phyloP scores from a whole-genome alignment of 1,140 invertebrate species.

The Mesaphorura yosii region DNA sequence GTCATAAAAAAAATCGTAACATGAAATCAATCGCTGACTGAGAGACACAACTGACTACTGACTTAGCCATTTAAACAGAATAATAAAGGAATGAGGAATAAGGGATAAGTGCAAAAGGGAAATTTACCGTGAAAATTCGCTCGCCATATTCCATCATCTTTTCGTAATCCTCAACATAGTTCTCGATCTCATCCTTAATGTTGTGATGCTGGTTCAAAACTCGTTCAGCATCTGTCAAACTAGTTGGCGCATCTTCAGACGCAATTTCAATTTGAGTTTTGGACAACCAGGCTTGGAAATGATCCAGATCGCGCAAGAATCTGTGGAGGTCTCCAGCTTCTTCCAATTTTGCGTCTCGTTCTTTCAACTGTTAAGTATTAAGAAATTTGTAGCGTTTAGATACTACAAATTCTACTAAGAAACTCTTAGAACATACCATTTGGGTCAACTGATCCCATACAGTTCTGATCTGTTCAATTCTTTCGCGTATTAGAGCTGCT shows the following conservation, averaged over 20 bases:
- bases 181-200: slow-evolving; percentile 97
- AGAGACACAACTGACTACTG: no score
- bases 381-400: slow-evolving; percentile 16
- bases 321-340: slow-evolving; percentile 96
- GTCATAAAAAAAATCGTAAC: no score
- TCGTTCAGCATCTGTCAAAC: slow-evolving; percentile 90
- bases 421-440: slow-evolving; percentile 50
- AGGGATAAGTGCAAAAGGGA: slow-evolving; percentile 4
- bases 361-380: slow-evolving; percentile 57
- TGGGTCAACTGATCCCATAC: slow-evolving; percentile 95
- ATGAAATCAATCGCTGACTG: no score
- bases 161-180: slow-evolving; percentile 93
- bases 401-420: background rate
- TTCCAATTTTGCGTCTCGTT: slow-evolving; percentile 93
- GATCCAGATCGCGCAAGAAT: slow-evolving; percentile 96
- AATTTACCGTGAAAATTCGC: slow-evolving; percentile 67
- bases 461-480: slow-evolving; percentile 74
- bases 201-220: slow-evolving; percentile 91
- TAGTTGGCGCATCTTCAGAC: slow-evolving; percentile 94
- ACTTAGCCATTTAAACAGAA: slow-evolving; percentile 25
- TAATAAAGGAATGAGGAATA: background rate
- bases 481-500: slow-evolving; percentile 78
- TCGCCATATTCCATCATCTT: slow-evolving; percentile 99
- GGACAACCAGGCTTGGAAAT: slow-evolving; percentile 98
- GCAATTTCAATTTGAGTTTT: slow-evolving; percentile 96